Evolutionary conservation across 2,113 vertebrate genomes (phyloP).

Genomic region (Muntiacus muntjak): DNA sequence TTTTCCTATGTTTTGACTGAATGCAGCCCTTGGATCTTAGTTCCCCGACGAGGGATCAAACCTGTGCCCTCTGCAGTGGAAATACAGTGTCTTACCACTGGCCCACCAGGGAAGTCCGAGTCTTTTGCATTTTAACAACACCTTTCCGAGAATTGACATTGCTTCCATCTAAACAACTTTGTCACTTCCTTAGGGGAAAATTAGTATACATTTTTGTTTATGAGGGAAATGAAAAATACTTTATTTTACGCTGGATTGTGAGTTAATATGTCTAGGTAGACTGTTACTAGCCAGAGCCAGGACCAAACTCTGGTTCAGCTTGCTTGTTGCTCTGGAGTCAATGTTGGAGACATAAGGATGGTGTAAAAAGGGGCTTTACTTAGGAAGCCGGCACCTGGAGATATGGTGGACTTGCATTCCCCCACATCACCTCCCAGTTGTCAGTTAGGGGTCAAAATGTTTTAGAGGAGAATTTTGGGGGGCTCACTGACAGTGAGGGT

Average conservation of each 20-base stretch:
- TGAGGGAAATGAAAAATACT: background rate
- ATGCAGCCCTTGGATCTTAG: background rate
- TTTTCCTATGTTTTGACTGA: background rate
- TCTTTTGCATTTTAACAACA: conserved; percentile 47
- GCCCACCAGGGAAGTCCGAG: background rate
- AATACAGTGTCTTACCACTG: background rate
- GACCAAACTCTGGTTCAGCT: background rate
- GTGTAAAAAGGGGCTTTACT: background rate
- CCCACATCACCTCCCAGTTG: background rate
- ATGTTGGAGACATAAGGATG: background rate
- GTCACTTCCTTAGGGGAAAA: background rate
- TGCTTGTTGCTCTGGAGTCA: background rate
- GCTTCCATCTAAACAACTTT: background rate
- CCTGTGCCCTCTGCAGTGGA: background rate
- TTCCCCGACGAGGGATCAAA: fast-evolving
- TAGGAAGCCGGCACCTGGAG: background rate
- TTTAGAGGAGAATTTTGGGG: background rate
- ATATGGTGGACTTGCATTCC: background rate
- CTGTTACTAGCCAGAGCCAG: background rate
- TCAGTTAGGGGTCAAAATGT: background rate
- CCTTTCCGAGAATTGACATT: background rate
- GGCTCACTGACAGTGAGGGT: background rate
- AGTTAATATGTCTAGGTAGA: background rate
- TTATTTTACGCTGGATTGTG: background rate
- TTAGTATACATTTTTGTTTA: conserved; percentile 6